Conservation (phyloP, 1,140 invertebrate genomes). For the Heliothis subflexa region DNA sequence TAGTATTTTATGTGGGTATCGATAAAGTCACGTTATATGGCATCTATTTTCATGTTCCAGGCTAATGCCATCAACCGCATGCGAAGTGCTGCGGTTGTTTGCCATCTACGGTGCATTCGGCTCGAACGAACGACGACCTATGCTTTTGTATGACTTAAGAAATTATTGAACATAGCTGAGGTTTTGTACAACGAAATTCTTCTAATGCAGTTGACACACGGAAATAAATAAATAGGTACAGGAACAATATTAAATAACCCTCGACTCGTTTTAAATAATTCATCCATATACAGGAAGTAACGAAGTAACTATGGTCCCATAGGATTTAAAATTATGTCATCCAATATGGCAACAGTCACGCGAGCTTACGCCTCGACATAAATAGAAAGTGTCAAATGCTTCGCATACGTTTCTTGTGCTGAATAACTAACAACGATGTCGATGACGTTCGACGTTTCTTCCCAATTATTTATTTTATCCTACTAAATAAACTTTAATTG, state of each 20-base stretch:
- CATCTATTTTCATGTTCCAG: constrained; percentile 56
- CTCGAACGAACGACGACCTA: constrained; percentile 59
- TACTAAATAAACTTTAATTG: too few species aligned
- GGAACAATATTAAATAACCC: not conserved
- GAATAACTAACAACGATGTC: constrained; percentile 65
- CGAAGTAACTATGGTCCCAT: constrained; percentile 46
- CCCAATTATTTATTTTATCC: constrained; percentile 48
- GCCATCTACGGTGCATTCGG: constrained; percentile 61
- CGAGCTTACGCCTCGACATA: constrained; percentile 63
- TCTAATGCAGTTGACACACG: not conserved
- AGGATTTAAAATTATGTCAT: constrained; percentile 63
- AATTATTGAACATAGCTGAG: not conserved
- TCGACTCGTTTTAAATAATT: constrained; percentile 23
- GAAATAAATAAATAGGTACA: not conserved
- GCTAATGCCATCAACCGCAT: constrained; percentile 58
- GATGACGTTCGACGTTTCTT: constrained; percentile 57
- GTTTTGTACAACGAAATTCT: not conserved
- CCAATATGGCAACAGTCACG: constrained; percentile 51
- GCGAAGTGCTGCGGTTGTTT: constrained; percentile 57
- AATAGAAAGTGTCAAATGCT: constrained; percentile 81
- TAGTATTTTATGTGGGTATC: constrained; percentile 47
- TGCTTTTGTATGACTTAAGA: constrained; percentile 19
- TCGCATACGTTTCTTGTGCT: constrained; percentile 64
- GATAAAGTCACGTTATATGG: constrained; percentile 58
- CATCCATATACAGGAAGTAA: constrained; percentile 16